A percentile compares a stretch with the other conserved stretches of the same genome.
Conservation (phyloP, 2,113 vertebrate species). For the Vireo altiloquus region DNA sequence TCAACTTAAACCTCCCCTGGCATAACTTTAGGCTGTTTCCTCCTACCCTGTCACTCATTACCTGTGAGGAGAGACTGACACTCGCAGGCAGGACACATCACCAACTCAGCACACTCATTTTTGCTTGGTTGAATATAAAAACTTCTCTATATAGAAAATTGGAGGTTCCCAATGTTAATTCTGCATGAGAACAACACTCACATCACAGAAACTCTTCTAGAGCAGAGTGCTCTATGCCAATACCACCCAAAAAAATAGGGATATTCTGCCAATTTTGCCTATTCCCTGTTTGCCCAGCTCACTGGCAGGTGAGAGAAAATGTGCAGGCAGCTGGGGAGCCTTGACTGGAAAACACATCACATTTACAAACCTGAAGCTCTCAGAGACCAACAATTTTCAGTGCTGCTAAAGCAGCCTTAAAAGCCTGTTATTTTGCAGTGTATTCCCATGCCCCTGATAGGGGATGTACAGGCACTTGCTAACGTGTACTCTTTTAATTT, state of each 20-base stretch:
- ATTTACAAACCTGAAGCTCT: neutral
- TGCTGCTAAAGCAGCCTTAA: neutral
- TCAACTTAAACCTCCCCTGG: neutral
- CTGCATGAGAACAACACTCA: neutral
- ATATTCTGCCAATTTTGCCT: neutral
- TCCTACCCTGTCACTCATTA: too few species aligned
- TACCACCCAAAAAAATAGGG: neutral
- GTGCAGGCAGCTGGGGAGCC: neutral
- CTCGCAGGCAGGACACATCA: neutral
- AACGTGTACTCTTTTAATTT: conserved; percentile 75
- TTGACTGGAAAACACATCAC: neutral
- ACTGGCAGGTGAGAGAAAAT: neutral
- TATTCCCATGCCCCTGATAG: neutral
- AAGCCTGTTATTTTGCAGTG: neutral
- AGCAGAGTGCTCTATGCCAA: neutral
- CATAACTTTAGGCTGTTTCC: neutral
- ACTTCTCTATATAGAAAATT: neutral
- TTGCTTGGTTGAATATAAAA: neutral
- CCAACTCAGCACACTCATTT: neutral
- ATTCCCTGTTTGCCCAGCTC: neutral
- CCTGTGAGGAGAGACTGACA: neutral
- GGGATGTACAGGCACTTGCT: conserved; percentile 62
- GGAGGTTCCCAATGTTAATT: neutral
- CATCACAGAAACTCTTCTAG: neutral
- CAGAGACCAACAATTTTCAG: neutral